Evolutionary conservation across 2,888 invertebrate species (phyloP).

Genomic region (Bugula neritina): DNA sequence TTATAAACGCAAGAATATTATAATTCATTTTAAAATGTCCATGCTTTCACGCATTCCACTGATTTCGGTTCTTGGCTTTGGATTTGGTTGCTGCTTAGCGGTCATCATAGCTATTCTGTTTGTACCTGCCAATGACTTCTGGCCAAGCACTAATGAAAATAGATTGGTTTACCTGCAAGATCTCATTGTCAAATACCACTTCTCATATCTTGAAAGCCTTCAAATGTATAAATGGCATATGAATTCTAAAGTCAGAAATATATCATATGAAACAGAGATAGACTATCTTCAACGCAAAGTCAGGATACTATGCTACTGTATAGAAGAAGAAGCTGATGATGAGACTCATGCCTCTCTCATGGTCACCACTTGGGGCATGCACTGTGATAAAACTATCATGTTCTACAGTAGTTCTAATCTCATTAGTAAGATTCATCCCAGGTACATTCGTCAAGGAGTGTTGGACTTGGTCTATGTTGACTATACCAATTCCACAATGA

Average conservation of each 20-base stretch:
- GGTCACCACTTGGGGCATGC: background rate
- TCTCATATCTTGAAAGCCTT: background rate
- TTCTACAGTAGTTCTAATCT: background rate
- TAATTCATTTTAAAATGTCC: too few species aligned
- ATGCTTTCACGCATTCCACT: background rate
- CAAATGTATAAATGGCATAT: background rate
- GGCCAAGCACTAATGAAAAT: slow-evolving; percentile 1
- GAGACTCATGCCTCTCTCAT: background rate
- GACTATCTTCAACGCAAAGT: background rate
- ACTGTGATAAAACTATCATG: slow-evolving; percentile 12
- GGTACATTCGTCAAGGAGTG: background rate
- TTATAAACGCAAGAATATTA: too few species aligned
- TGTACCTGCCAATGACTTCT: background rate
- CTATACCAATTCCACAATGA: background rate
- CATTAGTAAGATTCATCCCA: background rate
- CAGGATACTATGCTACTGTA: slow-evolving; percentile 8
- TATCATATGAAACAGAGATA: background rate
- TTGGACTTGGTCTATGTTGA: background rate
- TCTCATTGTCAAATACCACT: background rate
- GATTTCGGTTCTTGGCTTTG: background rate
- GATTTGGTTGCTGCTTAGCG: slow-evolving; percentile 9
- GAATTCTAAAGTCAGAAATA: background rate
- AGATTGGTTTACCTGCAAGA: slow-evolving; percentile 15
- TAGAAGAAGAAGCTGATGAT: slow-evolving; percentile 21
- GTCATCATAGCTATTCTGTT: background rate